Evolutionary conservation across 2,888 invertebrate genomes (phyloP).

Genomic region (Amiota mariae): DNA sequence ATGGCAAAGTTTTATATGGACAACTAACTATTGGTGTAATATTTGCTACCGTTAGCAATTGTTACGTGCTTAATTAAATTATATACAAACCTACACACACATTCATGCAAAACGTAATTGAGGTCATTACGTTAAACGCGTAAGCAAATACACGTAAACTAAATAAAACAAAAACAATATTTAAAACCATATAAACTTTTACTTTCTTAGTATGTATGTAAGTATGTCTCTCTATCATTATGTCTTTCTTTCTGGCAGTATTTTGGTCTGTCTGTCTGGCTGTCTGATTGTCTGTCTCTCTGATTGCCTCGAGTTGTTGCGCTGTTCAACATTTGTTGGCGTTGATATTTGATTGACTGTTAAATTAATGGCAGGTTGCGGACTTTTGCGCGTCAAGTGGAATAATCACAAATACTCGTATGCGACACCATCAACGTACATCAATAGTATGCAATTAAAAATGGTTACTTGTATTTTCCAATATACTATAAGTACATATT

Average conservation of each 20-base stretch:
- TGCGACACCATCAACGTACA: background rate
- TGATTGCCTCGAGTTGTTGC: conserved; percentile 5
- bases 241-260: background rate
- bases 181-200: conserved; percentile 52
- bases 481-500: background rate
- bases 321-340: conserved; percentile 22
- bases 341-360: conserved; percentile 17
- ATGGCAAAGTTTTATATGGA: conserved; percentile 21
- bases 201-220: conserved; percentile 49
- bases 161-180: conserved; percentile 23
- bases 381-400: conserved; percentile 28
- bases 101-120: conserved; percentile 49
- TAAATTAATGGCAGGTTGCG: conserved; percentile 12
- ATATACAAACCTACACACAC: conserved; percentile 7
- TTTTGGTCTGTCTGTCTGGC: background rate
- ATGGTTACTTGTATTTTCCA: conserved; percentile 17
- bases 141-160: conserved; percentile 42
- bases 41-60: conserved; percentile 44
- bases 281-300: background rate
- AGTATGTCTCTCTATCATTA: background rate
- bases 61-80: conserved; percentile 52
- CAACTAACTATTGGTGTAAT: background rate
- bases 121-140: conserved; percentile 48
- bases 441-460: conserved; percentile 17
- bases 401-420: conserved; percentile 25